These are phyloP conservation scores for Mamestra configurata DNA, from an alignment of 1,140 invertebrate species.

Conservation along the genomic window DNA sequence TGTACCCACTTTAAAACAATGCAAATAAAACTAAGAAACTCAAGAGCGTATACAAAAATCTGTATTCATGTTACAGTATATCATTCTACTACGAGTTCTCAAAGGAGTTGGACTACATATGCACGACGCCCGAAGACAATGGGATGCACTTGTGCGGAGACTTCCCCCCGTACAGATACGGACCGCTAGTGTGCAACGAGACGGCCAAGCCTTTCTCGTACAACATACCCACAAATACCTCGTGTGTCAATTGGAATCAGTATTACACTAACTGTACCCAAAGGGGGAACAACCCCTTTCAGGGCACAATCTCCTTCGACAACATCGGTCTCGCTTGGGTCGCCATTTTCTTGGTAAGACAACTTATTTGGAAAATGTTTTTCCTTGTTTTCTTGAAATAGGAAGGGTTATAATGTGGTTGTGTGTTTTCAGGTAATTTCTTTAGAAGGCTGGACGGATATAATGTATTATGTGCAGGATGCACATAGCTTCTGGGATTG, in stretches of 20 bases:
- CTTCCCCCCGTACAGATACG: constrained; percentile 94
- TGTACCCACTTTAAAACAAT: not conserved
- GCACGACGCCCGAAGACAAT: constrained; percentile 96
- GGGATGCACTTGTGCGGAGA: constrained; percentile 98
- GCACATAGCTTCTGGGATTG: constrained; percentile 99
- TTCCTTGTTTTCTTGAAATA: not conserved
- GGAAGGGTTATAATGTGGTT: not conserved
- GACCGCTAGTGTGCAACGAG: constrained; percentile 91
- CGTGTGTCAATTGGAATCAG: constrained; percentile 99
- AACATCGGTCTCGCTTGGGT: constrained; percentile 99
- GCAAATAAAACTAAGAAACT: not conserved
- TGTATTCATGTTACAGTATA: constrained; percentile 81
- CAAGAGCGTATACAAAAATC: not conserved
- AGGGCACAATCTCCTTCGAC: constrained; percentile 99
- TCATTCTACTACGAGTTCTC: constrained; percentile 94
- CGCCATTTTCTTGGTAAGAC: constrained; percentile 98
- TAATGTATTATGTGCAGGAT: constrained; percentile 99
- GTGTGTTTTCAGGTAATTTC: constrained; percentile 92
- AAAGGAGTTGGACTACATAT: constrained; percentile 99
- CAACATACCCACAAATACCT: constrained; percentile 89
- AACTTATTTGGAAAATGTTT: constrained; percentile 20
- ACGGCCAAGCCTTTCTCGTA: constrained; percentile 86
- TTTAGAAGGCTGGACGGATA: constrained; percentile 98
- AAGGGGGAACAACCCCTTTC: constrained; percentile 98
- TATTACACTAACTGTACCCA: constrained; percentile 98